Evolutionary conservation across 2,888 invertebrate species (phyloP), one percentile per base, ranked within the genome.

Genomic region (Nymphalis urticae): DNA sequence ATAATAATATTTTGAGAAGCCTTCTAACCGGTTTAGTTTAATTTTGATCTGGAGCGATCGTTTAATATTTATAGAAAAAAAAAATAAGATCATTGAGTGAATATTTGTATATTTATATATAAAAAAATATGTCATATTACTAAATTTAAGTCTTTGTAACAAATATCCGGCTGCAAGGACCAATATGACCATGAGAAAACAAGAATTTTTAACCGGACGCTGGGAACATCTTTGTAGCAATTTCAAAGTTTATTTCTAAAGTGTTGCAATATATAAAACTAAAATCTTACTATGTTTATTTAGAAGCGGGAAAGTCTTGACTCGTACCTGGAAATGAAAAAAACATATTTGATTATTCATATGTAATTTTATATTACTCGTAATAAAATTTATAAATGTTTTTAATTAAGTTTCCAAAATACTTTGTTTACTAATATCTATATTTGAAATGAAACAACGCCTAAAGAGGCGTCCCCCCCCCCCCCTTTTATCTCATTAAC

Each of bases 291-390:
- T 17, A 36, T 17, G 7, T 19, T 3, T 61, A 51, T 62, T 47
- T 47, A 61, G 47, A 32, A 42, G 51, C 53, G 58, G 48, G 53
- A 51, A 50, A 56, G 24, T 54, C 53, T 32, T 32, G 60, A 48
- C 17, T 36, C 60, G 75, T 85, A 85, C 85, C 85, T 85, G 85
- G 27, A 36, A 83, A 85, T 74, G 54, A 58, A 62, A 62, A 24
- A 62, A 48, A 36, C 32, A 56, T 42, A 36, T 56, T 24, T 24
- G 36, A 48, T n/a, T 24, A 62, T 48, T 16, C 2, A 36, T n/a
- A 36, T 36, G 27, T 17, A 50, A 50, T 50, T n/a, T 19, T n/a
- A 50, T 5, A 8, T 4, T n/a, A 32, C 27, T 27, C 27, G 5
- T 32, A 6, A 32, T 32, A 32, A 27, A 54, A 16, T 54, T 5